These are phyloP conservation scores for Myotis daubentonii DNA, from an alignment of 2,797 vertebrate species.

Conservation along the genomic window DNA sequence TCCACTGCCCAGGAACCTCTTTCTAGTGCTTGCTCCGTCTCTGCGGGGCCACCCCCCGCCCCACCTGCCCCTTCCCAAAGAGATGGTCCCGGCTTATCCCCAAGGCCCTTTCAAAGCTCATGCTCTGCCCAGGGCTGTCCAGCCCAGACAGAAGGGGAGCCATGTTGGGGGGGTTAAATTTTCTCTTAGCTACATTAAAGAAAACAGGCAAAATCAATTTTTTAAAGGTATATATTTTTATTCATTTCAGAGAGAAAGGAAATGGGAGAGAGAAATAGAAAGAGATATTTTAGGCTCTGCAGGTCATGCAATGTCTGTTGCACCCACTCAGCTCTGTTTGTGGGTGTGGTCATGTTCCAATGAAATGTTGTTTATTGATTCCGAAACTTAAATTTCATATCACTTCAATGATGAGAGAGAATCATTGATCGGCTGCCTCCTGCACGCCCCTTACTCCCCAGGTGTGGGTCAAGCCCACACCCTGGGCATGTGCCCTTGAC, in stretches of 20 bases:
- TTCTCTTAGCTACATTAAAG: background rate
- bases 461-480: no score
- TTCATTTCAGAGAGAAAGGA: background rate
- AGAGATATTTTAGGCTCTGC: no score
- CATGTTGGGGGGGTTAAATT: background rate
- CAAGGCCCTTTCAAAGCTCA: background rate
- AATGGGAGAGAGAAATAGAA: no score
- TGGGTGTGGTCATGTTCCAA: rapidly evolving
- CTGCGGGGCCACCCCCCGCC: background rate
- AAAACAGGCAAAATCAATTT: background rate
- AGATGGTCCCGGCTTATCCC: rapidly evolving
- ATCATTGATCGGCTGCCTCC: no score
- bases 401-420: background rate
- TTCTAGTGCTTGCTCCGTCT: no score
- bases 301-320: background rate
- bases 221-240: background rate
- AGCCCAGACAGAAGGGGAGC: background rate
- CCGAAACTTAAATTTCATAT: background rate
- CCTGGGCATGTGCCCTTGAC: no score
- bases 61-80: background rate
- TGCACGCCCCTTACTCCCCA: no score
- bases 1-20: background rate
- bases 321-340: rapidly evolving
- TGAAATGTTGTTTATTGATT: background rate
- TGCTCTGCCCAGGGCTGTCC: background rate